Evolutionary conservation across 2,113 vertebrate genomes (phyloP).

Genomic region (Callospermophilus lateralis): DNA sequence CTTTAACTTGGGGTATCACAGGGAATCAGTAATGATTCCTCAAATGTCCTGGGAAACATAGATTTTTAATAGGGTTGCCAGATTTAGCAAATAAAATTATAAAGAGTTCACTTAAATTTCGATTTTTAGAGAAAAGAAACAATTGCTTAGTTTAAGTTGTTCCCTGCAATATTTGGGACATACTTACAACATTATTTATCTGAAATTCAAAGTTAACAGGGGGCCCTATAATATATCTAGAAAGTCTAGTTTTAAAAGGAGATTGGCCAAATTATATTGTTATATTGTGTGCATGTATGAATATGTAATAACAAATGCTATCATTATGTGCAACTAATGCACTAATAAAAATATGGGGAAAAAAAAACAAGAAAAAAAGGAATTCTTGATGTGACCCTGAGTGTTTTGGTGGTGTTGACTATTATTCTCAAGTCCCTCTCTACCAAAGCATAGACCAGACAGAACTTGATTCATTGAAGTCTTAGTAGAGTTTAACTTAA

Average conservation of each 20-base stretch:
- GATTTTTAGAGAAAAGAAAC: conserved; percentile 34
- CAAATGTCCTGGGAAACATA: conserved; percentile 34
- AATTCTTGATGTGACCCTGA: conserved; percentile 44
- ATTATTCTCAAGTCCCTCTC: background rate
- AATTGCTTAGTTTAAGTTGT: conserved; percentile 4
- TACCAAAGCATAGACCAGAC: conserved; percentile 22
- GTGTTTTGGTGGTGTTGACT: conserved; percentile 41
- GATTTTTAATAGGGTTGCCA: conserved; percentile 8
- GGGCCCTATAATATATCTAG: background rate
- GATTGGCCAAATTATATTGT: too few species aligned
- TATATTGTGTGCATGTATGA: too few species aligned
- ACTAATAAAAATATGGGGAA: too few species aligned
- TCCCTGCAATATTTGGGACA: conserved; percentile 23
- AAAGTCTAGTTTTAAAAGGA: conserved; percentile 9
- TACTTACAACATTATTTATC: background rate
- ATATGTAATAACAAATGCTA: too few species aligned
- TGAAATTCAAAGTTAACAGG: conserved; percentile 35
- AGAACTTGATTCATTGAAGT: background rate
- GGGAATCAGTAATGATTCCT: conserved; percentile 3
- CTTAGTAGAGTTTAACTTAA: conserved; percentile 22
- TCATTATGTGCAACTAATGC: too few species aligned
- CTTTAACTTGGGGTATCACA: background rate
- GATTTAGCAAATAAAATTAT: conserved; percentile 61
- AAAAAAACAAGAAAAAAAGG: too few species aligned
- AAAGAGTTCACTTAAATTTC: background rate